phyloP scores from a whole-genome alignment of 2,888 invertebrate genomes.

The Conistra vaccinii region DNA sequence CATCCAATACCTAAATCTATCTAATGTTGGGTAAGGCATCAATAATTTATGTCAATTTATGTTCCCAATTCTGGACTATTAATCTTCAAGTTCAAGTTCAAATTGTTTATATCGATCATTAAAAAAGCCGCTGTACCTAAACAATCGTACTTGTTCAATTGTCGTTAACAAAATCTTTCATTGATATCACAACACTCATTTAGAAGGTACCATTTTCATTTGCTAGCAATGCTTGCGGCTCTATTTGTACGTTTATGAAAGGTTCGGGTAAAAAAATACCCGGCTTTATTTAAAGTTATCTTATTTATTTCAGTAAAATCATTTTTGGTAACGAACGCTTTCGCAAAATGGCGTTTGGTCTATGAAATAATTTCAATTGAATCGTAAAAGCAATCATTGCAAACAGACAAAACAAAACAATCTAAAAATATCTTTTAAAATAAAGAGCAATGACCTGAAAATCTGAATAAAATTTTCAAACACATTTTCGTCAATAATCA shows the following conservation, averaged over 20 bases:
- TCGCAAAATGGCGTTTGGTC: not conserved
- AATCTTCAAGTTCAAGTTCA: constrained; percentile 26
- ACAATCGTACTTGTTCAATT: not conserved
- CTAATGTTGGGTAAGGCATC: constrained; percentile 1
- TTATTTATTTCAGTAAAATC: not conserved
- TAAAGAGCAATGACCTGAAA: constrained; percentile 28
- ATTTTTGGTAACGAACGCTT: not conserved
- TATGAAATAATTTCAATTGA: constrained; percentile 11
- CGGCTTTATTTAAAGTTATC: not conserved
- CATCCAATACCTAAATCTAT: not conserved
- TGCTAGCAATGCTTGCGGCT: too few species aligned
- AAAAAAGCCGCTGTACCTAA: not conserved
- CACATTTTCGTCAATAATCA: constrained; percentile 14
- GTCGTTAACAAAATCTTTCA: not conserved
- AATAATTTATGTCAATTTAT: constrained; percentile 12
- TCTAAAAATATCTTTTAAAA: constrained; percentile 2
- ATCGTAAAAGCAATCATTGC: not conserved
- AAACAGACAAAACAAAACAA: not conserved
- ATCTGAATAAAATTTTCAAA: not conserved
- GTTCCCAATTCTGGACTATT: constrained; percentile 4
- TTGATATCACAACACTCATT: not conserved
- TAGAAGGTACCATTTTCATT: not conserved
- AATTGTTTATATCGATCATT: not conserved
- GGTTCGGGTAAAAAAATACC: not conserved
- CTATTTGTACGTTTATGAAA: too few species aligned